These are phyloP conservation scores for Drosophila formosana DNA, from an alignment of 2,888 invertebrate genomes.

Conservation along the genomic window DNA sequence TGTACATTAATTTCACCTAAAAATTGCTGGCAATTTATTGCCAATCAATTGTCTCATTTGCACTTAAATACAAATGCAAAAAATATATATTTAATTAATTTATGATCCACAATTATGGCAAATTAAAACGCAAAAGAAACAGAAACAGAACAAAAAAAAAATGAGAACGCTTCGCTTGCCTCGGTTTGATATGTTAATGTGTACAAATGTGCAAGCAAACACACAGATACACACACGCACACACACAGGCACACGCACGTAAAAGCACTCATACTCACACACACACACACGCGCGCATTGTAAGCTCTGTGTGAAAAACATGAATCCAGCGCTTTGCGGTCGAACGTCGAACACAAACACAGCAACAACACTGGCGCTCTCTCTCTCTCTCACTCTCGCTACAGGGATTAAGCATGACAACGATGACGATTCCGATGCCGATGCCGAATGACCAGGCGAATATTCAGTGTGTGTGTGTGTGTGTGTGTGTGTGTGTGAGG, in stretches of 20 bases:
- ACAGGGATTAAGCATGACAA: constrained; percentile 80
- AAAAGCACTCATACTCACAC: constrained; percentile 8
- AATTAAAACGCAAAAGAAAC: constrained; percentile 62
- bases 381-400: constrained; percentile 64
- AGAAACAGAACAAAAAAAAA: constrained; percentile 53
- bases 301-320: constrained; percentile 82
- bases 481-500: constrained; percentile 53
- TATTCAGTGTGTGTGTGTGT: constrained; percentile 1
- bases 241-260: not conserved
- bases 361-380: not conserved
- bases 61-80: constrained; percentile 7
- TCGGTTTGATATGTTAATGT: constrained; percentile 82
- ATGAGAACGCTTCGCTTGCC: constrained; percentile 72
- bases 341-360: constrained; percentile 52
- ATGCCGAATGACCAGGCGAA: constrained; percentile 64
- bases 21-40: not conserved
- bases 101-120: constrained; percentile 45
- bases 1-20: too few species aligned
- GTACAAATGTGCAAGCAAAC: constrained; percentile 55
- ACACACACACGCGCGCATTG: constrained; percentile 47
- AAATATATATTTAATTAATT: constrained; percentile 36
- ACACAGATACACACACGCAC: constrained; percentile 19
- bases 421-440: constrained; percentile 57
- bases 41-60: constrained; percentile 13
- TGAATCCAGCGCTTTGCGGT: constrained; percentile 81